These are phyloP conservation scores for Tiaroga cobitis DNA, from an alignment of 2,797 vertebrate species.

Conservation along the genomic window DNA sequence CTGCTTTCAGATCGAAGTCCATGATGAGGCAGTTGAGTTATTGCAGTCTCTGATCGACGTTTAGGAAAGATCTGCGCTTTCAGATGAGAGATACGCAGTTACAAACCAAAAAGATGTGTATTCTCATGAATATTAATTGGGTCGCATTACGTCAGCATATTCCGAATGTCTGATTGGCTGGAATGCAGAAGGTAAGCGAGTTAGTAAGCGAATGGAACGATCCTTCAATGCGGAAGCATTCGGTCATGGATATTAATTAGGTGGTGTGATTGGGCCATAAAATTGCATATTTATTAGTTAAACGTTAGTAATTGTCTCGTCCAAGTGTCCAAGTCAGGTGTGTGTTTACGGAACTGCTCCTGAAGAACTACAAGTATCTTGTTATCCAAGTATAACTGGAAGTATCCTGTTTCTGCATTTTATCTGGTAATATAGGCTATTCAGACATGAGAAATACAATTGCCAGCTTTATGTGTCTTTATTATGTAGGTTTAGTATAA, in stretches of 20 bases:
- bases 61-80: not conserved
- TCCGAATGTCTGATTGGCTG: not conserved
- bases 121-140: constrained; percentile 1
- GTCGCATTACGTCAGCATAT: not conserved
- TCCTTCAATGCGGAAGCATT: not conserved
- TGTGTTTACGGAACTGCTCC: not conserved
- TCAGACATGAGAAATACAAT: not conserved
- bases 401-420: too few species aligned
- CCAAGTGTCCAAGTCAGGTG: not conserved
- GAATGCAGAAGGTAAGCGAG: not conserved
- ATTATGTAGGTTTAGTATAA: not conserved
- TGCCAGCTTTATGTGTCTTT: not conserved
- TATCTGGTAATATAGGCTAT: not conserved
- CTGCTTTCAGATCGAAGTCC: constrained; percentile 52
- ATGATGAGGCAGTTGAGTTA: not conserved
- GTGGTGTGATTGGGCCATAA: not conserved
- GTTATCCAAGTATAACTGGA: too few species aligned
- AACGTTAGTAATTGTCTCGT: not conserved
- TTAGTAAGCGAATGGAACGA: not conserved
- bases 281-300: not conserved
- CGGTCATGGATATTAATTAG: constrained; percentile 5
- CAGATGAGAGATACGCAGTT: not conserved
- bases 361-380: too few species aligned
- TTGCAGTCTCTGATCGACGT: not conserved
- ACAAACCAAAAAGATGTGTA: too few species aligned